Conservation (phyloP, 2,113 vertebrate species). For the Phocoena sinus region DNA sequence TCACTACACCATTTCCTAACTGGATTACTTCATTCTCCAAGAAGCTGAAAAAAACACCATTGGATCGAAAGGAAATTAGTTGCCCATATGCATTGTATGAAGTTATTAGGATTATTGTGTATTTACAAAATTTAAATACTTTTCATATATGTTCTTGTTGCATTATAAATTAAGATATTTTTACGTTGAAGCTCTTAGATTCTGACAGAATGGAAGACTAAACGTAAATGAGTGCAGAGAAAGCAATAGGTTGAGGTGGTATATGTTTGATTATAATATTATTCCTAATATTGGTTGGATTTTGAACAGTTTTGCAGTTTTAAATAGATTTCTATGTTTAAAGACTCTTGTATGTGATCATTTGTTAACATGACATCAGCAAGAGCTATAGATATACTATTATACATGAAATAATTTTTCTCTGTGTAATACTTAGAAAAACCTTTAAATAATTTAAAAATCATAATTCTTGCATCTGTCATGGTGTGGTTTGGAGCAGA, state of each 20-base stretch:
- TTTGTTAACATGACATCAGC: conserved; percentile 74
- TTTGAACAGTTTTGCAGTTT: conserved; percentile 74
- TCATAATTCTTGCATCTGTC: conserved; percentile 72
- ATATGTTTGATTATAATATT: conserved; percentile 70
- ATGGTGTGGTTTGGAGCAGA: conserved; percentile 73
- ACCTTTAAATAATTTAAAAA: conserved; percentile 72
- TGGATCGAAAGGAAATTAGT: conserved; percentile 74
- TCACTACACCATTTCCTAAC: conserved; percentile 75
- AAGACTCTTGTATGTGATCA: conserved; percentile 76
- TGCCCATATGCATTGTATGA: conserved; percentile 76
- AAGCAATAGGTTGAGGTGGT: conserved; percentile 76
- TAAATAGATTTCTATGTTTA: conserved; percentile 79
- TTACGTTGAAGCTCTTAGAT: conserved; percentile 76
- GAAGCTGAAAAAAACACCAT: conserved; percentile 77
- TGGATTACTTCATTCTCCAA: conserved; percentile 71
- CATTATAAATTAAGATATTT: conserved; percentile 76
- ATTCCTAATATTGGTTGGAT: conserved; percentile 68
- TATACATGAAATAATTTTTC: conserved; percentile 79
- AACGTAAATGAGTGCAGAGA: conserved; percentile 77
- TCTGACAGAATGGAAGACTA: conserved; percentile 83
- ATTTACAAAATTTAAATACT: conserved; percentile 81
- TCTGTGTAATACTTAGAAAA: conserved; percentile 71
- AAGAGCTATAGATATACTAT: conserved; percentile 74
- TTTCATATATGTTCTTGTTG: conserved; percentile 69
- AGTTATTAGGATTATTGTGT: conserved; percentile 74